A percentile compares a stretch with the other conserved stretches of the same genome.
Conservation (phyloP, 2,888 invertebrate genomes). For the Nasonia oneida region DNA sequence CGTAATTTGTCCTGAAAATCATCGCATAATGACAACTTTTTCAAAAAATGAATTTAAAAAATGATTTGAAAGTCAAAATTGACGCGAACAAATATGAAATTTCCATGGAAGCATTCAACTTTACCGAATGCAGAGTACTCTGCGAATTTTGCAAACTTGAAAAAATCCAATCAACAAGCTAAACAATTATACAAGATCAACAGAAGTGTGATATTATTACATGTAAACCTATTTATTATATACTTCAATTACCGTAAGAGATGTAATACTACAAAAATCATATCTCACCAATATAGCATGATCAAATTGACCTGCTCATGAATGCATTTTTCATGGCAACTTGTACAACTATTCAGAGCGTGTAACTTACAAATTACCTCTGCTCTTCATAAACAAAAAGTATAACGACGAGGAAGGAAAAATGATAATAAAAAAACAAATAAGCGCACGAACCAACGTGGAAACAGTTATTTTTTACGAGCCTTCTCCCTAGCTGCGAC, state of each 20-base stretch:
- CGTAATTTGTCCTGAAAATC: not conserved
- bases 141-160: not conserved
- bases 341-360: not conserved
- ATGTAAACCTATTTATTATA: conserved; percentile 21
- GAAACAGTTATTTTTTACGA: not conserved
- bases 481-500: not conserved
- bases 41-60: not conserved
- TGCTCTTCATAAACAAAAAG: not conserved
- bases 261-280: not conserved
- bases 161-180: not conserved
- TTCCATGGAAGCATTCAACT: not conserved
- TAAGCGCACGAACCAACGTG: not conserved
- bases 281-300: not conserved
- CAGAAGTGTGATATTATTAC: conserved; percentile 10
- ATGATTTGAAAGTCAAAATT: not conserved
- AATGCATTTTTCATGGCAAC: not conserved
- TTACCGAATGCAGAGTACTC: not conserved
- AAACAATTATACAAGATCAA: not conserved
- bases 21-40: not conserved
- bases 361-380: not conserved
- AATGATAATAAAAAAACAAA: not conserved
- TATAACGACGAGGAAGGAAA: not conserved
- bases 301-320: not conserved
- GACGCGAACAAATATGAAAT: too few species aligned
- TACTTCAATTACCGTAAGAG: not conserved